phyloP scores from a whole-genome alignment of 2,888 invertebrate species.

The Nycteola revayana region DNA sequence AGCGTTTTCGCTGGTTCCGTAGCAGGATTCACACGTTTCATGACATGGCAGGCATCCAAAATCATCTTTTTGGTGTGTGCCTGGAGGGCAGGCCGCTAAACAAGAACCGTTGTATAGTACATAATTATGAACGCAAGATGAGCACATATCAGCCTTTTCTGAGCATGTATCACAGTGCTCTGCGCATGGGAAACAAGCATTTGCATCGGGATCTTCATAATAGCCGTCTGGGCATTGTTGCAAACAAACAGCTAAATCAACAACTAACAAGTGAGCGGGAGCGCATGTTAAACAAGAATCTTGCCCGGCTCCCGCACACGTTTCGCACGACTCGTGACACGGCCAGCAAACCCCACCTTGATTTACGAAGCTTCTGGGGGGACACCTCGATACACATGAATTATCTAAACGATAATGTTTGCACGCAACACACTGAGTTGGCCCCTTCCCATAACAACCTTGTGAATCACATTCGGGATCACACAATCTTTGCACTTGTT shows the following conservation, averaged over 20 bases:
- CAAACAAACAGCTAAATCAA: conserved; percentile 92
- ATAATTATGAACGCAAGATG: conserved; percentile 93
- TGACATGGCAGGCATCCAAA: conserved; percentile 91
- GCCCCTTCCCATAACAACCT: conserved; percentile 92
- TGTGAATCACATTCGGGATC: conserved; percentile 90
- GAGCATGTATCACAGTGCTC: conserved; percentile 94
- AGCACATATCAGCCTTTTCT: conserved; percentile 91
- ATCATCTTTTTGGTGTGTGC: conserved; percentile 93
- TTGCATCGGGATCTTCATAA: conserved; percentile 89
- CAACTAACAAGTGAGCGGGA: conserved; percentile 90
- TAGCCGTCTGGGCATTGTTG: conserved; percentile 95
- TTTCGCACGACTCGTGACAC: conserved; percentile 94
- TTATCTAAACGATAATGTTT: conserved; percentile 92
- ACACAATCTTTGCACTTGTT: conserved; percentile 86
- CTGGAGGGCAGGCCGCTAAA: conserved; percentile 90
- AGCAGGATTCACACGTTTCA: conserved; percentile 90
- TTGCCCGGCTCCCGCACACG: conserved; percentile 93
- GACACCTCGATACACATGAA: conserved; percentile 92
- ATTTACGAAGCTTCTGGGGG: conserved; percentile 91
- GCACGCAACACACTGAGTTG: conserved; percentile 92
- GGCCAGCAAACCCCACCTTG: conserved; percentile 91
- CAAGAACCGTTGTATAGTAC: conserved; percentile 92
- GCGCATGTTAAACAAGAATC: conserved; percentile 93
- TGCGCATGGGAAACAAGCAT: conserved; percentile 92
- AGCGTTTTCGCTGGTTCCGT: conserved; percentile 88